These are phyloP conservation scores for Darevskia mixta DNA, from an alignment of 2,797 vertebrate species.

Conservation along the genomic window DNA sequence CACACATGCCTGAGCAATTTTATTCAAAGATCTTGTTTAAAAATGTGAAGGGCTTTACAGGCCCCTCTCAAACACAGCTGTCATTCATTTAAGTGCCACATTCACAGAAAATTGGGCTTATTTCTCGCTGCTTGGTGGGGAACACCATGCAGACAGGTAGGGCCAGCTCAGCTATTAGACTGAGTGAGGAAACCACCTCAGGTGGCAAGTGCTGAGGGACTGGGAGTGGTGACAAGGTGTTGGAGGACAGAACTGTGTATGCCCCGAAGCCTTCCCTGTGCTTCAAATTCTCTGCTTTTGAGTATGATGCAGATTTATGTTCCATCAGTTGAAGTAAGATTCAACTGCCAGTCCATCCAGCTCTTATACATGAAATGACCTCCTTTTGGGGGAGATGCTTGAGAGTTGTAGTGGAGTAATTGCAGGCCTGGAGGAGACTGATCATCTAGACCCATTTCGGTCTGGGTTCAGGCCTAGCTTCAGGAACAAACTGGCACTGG, in stretches of 20 bases:
- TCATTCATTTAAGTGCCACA: slow-evolving; percentile 37
- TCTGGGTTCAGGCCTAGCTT: no score
- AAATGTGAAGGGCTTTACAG: slow-evolving; percentile 36
- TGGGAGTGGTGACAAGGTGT: no score
- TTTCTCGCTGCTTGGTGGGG: neutral
- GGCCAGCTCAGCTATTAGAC: neutral
- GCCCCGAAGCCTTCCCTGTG: neutral
- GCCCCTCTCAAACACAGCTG: slow-evolving; percentile 28
- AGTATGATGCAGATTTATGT: no score
- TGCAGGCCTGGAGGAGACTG: no score
- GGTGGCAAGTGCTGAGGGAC: neutral
- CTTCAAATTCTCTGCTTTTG: neutral
- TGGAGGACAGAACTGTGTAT: neutral
- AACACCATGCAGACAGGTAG: neutral
- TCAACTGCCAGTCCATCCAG: neutral
- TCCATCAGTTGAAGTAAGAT: neutral
- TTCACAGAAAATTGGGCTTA: neutral
- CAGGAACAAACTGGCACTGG: no score
- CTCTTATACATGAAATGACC: neutral
- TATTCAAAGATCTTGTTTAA: slow-evolving; percentile 49
- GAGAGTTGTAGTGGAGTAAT: no score
- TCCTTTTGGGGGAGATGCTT: no score
- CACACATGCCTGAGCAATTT: slow-evolving; percentile 43
- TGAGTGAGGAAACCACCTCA: neutral
- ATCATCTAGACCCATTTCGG: no score